phyloP scores from a whole-genome alignment of 2,888 invertebrate species.

The Drosophila buzzatii region DNA sequence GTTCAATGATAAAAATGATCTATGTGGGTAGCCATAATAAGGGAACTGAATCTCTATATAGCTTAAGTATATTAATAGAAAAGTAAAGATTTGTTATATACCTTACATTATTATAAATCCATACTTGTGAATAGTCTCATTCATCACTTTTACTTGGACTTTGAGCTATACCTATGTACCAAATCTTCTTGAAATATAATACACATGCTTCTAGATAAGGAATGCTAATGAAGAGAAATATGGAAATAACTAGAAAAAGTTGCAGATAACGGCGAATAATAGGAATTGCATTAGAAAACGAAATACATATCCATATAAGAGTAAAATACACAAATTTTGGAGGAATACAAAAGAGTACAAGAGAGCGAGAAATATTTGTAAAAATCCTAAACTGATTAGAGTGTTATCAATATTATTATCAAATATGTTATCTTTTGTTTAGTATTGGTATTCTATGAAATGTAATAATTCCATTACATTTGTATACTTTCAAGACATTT shows the following conservation, averaged over 20 bases:
- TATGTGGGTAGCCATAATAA: not conserved
- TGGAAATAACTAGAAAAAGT: not conserved
- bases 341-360: not conserved
- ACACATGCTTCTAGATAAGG: not conserved
- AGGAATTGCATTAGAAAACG: not conserved
- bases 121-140: not conserved
- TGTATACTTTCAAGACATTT: not conserved
- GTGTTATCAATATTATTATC: not conserved
- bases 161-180: not conserved
- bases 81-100: not conserved
- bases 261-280: not conserved
- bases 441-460: not conserved
- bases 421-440: not conserved
- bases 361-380: not conserved
- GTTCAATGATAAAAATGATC: slow-evolving; percentile 1
- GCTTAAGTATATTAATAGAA: not conserved
- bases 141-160: not conserved
- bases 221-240: not conserved
- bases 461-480: not conserved
- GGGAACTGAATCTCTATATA: no score
- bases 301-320: not conserved
- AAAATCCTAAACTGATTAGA: not conserved
- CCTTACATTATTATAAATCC: not conserved
- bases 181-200: slow-evolving; percentile 1
- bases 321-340: not conserved